Evolutionary conservation across 1,140 invertebrate species (phyloP).

Genomic region (Hyposmocoma kahamanoa): DNA sequence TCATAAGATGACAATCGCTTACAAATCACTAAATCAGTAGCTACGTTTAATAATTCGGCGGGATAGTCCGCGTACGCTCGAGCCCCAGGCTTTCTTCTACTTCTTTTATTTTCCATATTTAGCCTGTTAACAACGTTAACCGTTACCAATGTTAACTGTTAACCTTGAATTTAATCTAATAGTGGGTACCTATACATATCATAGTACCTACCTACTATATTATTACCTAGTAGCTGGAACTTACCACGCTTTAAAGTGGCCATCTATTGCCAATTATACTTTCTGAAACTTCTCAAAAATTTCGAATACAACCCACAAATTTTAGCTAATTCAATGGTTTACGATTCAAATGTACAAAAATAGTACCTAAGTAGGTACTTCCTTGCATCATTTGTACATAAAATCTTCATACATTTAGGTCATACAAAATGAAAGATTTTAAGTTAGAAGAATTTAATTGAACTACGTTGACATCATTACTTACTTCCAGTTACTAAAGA

Average conservation of each 20-base stretch:
- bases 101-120: constrained; percentile 3
- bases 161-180: background rate
- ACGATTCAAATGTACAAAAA: no score
- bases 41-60: constrained; percentile 8
- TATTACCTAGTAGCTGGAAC: no score
- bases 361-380: no score
- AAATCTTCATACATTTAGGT: no score
- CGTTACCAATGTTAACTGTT: background rate
- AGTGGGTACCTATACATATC: background rate
- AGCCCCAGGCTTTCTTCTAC: background rate
- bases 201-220: background rate
- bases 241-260: background rate
- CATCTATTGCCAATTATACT: background rate
- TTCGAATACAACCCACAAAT: no score
- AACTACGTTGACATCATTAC: background rate
- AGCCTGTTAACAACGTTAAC: background rate
- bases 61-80: constrained; percentile 13
- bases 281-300: no score
- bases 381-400: no score
- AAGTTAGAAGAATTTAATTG: no score
- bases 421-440: no score
- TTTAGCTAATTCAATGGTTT: no score
- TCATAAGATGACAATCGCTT: constrained; percentile 11
- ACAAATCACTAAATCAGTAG: constrained; percentile 4
- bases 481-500: background rate